A percentile compares a stretch with the other conserved stretches of the same genome.
These are phyloP conservation scores for Buathra laborator DNA, from an alignment of 2,888 invertebrate species.

Conservation along the genomic window DNA sequence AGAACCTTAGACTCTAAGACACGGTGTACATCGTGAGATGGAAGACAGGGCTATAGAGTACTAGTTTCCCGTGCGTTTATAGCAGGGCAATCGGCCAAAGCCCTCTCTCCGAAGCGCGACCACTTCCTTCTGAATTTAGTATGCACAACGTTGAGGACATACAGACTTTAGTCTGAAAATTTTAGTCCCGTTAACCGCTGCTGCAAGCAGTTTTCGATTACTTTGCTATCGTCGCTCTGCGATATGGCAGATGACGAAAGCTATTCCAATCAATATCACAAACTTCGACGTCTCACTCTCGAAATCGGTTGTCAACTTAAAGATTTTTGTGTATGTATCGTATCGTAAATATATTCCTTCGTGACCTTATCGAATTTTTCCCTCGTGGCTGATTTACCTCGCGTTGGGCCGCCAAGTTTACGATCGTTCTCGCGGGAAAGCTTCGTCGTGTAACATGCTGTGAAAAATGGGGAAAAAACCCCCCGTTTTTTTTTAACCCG, in stretches of 20 bases:
- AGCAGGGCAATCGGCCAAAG: constrained; percentile 79
- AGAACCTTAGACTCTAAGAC: constrained; percentile 37
- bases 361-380: constrained; percentile 1
- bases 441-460: not conserved
- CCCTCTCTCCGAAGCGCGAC: constrained; percentile 56
- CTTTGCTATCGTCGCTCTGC: not conserved
- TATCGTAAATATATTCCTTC: constrained; percentile 22
- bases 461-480: not conserved
- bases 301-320: constrained; percentile 79
- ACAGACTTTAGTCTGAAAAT: constrained; percentile 59
- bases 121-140: constrained; percentile 44
- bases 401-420: not conserved
- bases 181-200: constrained; percentile 31
- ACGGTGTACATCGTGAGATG: constrained; percentile 52
- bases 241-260: constrained; percentile 75
- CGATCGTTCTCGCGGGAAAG: not conserved
- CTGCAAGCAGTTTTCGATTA: constrained; percentile 41
- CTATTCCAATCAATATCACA: constrained; percentile 80
- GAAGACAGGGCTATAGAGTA: constrained; percentile 47
- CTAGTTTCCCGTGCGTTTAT: constrained; percentile 68
- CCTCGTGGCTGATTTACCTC: not conserved
- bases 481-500: not conserved
- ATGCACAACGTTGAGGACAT: constrained; percentile 39
- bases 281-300: constrained; percentile 79
- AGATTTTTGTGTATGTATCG: constrained; percentile 79